These are phyloP conservation scores for Microhierax caerulescens DNA, from an alignment of 2,797 vertebrate species.

Conservation along the genomic window DNA sequence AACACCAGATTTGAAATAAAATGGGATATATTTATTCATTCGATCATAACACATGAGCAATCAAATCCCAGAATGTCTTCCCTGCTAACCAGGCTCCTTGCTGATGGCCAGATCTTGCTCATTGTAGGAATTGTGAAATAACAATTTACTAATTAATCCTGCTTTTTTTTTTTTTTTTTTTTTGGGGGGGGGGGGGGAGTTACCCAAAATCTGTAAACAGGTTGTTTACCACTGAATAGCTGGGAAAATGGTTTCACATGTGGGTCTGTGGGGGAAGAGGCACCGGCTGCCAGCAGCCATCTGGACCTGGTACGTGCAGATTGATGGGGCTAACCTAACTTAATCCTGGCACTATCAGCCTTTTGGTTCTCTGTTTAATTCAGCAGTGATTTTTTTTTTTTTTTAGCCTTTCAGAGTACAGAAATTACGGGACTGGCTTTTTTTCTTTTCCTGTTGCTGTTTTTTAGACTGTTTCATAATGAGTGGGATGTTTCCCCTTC, in stretches of 20 bases:
- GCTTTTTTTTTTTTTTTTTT: not conserved
- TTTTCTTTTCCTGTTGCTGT: constrained; percentile 49
- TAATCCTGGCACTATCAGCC: not conserved
- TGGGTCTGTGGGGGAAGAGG: not conserved
- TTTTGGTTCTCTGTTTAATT: not conserved
- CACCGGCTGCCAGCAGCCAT: not conserved
- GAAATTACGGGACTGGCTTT: not conserved
- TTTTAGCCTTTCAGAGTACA: not conserved
- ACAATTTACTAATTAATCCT: not conserved
- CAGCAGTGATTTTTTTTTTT: not conserved
- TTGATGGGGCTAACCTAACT: not conserved
- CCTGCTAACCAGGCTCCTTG: not conserved
- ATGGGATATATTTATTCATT: constrained; percentile 28
- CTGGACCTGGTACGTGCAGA: not conserved
- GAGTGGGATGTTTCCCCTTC: not conserved
- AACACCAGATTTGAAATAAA: constrained; percentile 38
- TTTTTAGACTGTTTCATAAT: not conserved
- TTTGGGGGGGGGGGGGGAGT: not conserved
- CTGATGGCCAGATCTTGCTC: not conserved
- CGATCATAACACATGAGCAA: constrained; percentile 22
- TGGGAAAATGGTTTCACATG: not conserved
- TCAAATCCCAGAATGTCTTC: not conserved
- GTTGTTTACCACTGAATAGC: constrained; percentile 34
- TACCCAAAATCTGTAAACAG: not conserved
- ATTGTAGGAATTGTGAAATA: constrained; percentile 20